Evolutionary conservation across 2,888 invertebrate genomes (phyloP), one percentile per base, ranked within the genome.

Genomic region (Shargacucullia verbasci): DNA sequence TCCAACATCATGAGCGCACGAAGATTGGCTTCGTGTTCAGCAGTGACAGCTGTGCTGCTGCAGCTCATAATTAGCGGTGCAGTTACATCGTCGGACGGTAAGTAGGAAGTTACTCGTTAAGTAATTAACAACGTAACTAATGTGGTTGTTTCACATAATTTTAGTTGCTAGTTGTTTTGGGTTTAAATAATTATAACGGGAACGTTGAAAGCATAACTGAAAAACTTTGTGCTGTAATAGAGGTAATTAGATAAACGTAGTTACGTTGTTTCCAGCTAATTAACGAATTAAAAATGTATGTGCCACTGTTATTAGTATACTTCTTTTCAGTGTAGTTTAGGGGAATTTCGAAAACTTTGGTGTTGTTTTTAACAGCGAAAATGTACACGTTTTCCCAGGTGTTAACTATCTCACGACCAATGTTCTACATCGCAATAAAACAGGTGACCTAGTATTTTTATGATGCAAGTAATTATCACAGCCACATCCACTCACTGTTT

Each of bases 61-160:
- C 75, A 89, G 62, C 79, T 88, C 55, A 70, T 89, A 75, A 80
- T 87, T 79, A 84, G 84, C 79, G 83, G 84, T 63, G 81, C 84
- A 62, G 84, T 81, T 63, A 82, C 84, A 55, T 85, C 91, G 66
- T 84, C 90, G 15, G 92, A 93, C 78, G 93, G 93, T 93, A 84
- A 93, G 93, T 88, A 69, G 52, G 53, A 60, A 47, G 49, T 59
- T 62, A 31, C 59, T 62, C 55, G 53, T 73, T 75, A 72, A 69
- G 46, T 76, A 73, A 63, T 73, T 66, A 75, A 54, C 70, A 69
- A 62, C 41, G 59, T 72, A 65, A 72, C 59, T 69, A 60, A 62
- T 60, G 72, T 65, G 20, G 63, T 53, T 49, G 50, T 59, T 75
- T 45, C 14, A 46, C 35, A 41, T 48, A 54, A 62, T 62, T 49